Base-by-base conservation (phyloP, 2,113 vertebrate genomes). In the Sialia sialis region DNA sequence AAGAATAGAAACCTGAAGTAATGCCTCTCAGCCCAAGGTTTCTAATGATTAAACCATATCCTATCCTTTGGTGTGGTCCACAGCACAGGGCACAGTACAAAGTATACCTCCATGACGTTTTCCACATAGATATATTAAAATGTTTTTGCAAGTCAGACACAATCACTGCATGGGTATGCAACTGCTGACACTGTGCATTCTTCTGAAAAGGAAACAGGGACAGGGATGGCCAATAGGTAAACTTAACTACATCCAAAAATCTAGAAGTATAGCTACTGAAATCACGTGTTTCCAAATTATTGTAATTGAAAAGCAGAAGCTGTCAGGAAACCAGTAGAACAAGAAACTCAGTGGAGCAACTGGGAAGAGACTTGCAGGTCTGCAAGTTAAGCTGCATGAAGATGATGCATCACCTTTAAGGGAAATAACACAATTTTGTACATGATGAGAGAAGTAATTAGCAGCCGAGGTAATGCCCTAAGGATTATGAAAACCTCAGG, bases 371-470 rank as follows among this genome's bases (percentile, higher is more conserved):
- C 87, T 93, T 92, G 84, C 48, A 88, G 94, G 73, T 92, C 94
- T 96, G 78, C 43, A 69, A 83, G 79, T 92, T 95, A 95, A 91
- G 89, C 58, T 38, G 92, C 48, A 63, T 83, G 82, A 74, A 85
- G 78, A 52, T 63, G 89, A 80, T 77, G 75, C 59, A 96, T 96
- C 84, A 87, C 92, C 78, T 95, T 93, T 70, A 87, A 94, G 86
- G 91, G 85, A 95, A 98, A 96, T 95, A 96, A 69, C 87, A 95
- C 70, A 43, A 25, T 95, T 97, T 96, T 92, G 86, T 72, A 89
- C 91, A 82, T 51, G 67, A 83, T 87, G 80, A 97, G 94, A 94
- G 92, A 78, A 94, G 89, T 96, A 94, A 96, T 95, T 97, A 94
- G 92, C 60, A 94, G 84, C 51, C 60, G 7, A 85, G 77, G 74